A percentile compares a stretch with the other conserved stretches of the same genome.
phyloP scores from a whole-genome alignment of 1,140 invertebrate genomes.

The Meloidogyne chitwoodi region DNA sequence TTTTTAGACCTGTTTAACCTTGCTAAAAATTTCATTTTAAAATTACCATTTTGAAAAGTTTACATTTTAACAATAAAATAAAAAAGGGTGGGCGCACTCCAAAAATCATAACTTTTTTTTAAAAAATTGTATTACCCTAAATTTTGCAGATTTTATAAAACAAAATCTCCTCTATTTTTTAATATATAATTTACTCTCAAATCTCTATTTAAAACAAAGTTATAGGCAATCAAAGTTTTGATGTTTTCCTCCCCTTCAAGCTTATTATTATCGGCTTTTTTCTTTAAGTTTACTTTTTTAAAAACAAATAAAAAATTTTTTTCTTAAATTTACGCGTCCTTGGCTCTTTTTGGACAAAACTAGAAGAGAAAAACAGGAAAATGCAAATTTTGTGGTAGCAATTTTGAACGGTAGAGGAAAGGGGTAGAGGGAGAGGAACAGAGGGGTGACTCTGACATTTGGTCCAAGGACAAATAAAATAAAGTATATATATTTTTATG shows the following conservation, averaged over 20 bases:
- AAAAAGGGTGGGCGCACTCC: background rate
- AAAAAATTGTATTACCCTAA: background rate
- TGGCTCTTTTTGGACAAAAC: background rate
- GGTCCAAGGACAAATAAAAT: background rate
- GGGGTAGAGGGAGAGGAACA: no score
- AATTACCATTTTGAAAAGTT: no score
- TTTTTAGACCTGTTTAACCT: no score
- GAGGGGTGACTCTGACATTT: no score
- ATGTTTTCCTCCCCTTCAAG: no score
- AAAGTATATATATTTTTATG: no score
- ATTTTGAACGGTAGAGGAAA: no score
- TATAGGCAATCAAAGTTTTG: background rate
- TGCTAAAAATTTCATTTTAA: no score
- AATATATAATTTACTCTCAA: background rate
- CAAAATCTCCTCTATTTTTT: background rate
- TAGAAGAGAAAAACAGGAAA: background rate
- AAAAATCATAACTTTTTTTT: background rate
- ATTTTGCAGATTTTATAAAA: background rate
- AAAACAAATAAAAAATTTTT: background rate
- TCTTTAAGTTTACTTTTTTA: background rate
- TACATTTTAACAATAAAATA: no score
- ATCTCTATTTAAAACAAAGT: background rate
- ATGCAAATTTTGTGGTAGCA: background rate
- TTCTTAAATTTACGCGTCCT: background rate
- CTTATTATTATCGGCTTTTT: background rate